Evolutionary conservation across 2,797 vertebrate genomes (phyloP).

Genomic region (Manis crassicaudata): DNA sequence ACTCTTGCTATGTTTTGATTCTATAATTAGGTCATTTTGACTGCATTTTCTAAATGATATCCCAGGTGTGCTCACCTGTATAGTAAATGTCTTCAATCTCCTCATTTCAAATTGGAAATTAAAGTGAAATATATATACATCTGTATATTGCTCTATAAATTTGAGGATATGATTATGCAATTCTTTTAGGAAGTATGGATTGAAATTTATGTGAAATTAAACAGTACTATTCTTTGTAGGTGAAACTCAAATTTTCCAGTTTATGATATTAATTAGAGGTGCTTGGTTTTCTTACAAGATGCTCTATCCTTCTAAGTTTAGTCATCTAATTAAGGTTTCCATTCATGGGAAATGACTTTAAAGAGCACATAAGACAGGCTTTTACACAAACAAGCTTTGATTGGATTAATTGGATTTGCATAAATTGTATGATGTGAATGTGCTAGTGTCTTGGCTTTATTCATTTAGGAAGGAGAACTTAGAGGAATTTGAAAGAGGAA

Average conservation of each 20-base stretch:
- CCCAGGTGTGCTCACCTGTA: slow-evolving; percentile 26
- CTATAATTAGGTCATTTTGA: slow-evolving; percentile 21
- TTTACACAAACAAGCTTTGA: slow-evolving; percentile 65
- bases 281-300: slow-evolving; percentile 48
- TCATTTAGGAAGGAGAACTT: slow-evolving; percentile 33
- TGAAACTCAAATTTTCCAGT: slow-evolving; percentile 41
- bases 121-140: not conserved
- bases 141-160: not conserved
- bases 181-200: not conserved
- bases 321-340: slow-evolving; percentile 67
- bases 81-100: slow-evolving; percentile 5
- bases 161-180: not conserved
- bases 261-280: slow-evolving; percentile 59
- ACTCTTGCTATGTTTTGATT: not conserved
- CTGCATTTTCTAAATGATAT: not conserved
- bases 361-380: slow-evolving; percentile 53
- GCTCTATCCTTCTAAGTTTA: slow-evolving; percentile 63
- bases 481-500: not conserved
- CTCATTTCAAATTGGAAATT: slow-evolving; percentile 7
- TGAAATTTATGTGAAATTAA: not conserved
- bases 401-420: slow-evolving; percentile 70
- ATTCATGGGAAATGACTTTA: slow-evolving; percentile 70
- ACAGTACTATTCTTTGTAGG: not conserved
- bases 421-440: slow-evolving; percentile 59
- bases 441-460: slow-evolving; percentile 36